A percentile compares a stretch with the other conserved stretches of the same genome.
Conservation (phyloP, 2,113 vertebrate species). For the Aleadryas rufinucha region DNA sequence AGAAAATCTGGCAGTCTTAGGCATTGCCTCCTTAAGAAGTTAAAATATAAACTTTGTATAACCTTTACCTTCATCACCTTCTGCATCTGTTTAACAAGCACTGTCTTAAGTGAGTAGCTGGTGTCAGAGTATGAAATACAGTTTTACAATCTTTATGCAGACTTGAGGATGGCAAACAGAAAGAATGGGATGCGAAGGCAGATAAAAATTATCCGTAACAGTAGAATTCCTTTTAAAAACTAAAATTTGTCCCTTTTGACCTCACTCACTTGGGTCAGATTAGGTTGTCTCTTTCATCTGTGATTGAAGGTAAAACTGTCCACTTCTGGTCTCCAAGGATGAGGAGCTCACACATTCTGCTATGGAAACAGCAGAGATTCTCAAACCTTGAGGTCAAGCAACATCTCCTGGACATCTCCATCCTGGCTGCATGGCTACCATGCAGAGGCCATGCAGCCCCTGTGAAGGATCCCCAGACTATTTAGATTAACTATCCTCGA, state of each 20-base stretch:
- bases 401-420: neutral
- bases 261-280: neutral
- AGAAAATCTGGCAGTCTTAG: neutral
- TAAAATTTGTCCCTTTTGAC: neutral
- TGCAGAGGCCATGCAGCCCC: neutral
- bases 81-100: neutral
- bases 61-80: neutral
- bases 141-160: neutral
- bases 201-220: neutral
- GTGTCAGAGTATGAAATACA: neutral
- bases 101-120: neutral
- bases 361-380: neutral
- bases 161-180: neutral
- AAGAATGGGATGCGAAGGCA: neutral
- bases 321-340: neutral
- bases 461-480: neutral
- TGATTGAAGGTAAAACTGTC: neutral
- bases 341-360: neutral
- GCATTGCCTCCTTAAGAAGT: neutral
- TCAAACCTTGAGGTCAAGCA: neutral
- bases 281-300: neutral
- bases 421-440: neutral
- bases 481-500: neutral
- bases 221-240: neutral
- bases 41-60: neutral